Conservation (phyloP, 2,888 invertebrate genomes). For the Leucophenga maculata region DNA sequence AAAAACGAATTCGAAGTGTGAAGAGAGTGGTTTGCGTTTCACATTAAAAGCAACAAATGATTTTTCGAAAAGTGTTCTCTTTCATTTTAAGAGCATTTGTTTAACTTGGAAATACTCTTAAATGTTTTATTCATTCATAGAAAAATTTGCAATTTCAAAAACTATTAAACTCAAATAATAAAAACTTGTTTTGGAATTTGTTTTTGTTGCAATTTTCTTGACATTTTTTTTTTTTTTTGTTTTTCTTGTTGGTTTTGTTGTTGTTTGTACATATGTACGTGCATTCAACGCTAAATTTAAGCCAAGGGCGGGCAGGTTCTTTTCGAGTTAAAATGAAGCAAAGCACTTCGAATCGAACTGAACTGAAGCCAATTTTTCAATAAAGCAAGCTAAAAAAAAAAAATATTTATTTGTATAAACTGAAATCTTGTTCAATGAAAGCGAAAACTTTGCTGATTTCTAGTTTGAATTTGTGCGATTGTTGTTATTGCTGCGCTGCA, state of each 20-base stretch:
- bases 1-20: neutral
- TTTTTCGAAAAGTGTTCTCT: neutral
- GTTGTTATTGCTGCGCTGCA: constrained; percentile 15
- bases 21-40: neutral
- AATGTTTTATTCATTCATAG: constrained; percentile 5
- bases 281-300: constrained; percentile 37
- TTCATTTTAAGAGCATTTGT: constrained; percentile 5
- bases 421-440: constrained; percentile 46
- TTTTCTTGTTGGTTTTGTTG: constrained; percentile 34
- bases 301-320: constrained; percentile 61
- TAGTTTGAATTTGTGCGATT: neutral
- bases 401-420: constrained; percentile 21
- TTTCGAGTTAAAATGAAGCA: constrained; percentile 27
- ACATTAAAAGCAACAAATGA: constrained; percentile 12
- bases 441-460: constrained; percentile 42
- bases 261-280: neutral
- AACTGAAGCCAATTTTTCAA: constrained; percentile 42
- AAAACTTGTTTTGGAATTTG: neutral
- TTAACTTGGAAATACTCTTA: neutral
- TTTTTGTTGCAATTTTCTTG: neutral
- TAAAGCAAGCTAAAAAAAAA: constrained; percentile 28
- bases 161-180: constrained; percentile 20
- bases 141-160: constrained; percentile 31
- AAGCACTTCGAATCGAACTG: neutral
- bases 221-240: constrained; percentile 5